Conservation (phyloP, 2,797 vertebrate species). For the Kryptolebias ocellatus region DNA sequence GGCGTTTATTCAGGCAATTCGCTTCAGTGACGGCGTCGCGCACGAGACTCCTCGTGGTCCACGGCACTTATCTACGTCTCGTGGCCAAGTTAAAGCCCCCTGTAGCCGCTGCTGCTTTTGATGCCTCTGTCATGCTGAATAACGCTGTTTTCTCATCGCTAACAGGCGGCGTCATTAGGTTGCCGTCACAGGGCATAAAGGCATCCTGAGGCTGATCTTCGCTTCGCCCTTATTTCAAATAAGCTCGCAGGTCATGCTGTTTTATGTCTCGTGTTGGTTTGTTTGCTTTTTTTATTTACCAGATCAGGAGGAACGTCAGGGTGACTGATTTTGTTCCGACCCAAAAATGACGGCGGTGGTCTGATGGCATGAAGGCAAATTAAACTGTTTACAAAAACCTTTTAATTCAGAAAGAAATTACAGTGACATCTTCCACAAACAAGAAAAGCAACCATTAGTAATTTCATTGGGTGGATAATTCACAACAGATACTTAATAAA, state of each 20-base stretch:
- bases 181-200: constrained; percentile 7
- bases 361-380: neutral
- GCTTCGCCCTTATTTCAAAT: constrained; percentile 17
- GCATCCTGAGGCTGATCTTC: neutral
- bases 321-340: neutral
- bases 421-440: no score
- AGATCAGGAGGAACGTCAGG: neutral
- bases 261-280: constrained; percentile 1
- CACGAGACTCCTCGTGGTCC: neutral
- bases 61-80: neutral
- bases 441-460: no score
- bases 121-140: neutral
- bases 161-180: constrained; percentile 2
- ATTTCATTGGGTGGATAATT: no score
- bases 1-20: constrained; percentile 39
- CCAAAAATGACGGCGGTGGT: neutral
- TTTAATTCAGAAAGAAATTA: no score
- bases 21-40: neutral
- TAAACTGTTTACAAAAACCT: neutral
- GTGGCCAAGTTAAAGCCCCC: neutral
- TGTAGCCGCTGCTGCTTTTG: neutral
- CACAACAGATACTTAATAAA: no score
- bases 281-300: no score
- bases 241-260: constrained; percentile 10
- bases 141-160: constrained; percentile 9